Conservation (phyloP, 2,888 invertebrate species). For the Drosophila eohydei region DNA sequence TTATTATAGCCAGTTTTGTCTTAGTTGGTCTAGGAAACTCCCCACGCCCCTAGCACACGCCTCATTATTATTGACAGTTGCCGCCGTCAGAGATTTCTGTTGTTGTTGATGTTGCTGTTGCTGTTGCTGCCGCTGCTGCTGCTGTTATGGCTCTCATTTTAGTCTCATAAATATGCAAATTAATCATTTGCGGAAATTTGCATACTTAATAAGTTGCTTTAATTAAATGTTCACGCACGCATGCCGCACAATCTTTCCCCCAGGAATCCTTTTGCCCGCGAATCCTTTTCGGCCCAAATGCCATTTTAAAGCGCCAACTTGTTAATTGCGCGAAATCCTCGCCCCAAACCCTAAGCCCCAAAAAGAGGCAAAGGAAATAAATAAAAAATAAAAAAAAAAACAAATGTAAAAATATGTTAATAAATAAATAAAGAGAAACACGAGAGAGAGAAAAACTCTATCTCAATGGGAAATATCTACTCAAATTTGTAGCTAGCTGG, state of each 20-base stretch:
- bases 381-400: not conserved
- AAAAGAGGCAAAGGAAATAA: not conserved
- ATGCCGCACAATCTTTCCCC: slow-evolving; percentile 75
- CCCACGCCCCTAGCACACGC: slow-evolving; percentile 20
- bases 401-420: slow-evolving; percentile 13
- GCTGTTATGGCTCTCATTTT: slow-evolving; percentile 86
- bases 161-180: slow-evolving; percentile 85
- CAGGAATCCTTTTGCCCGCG: slow-evolving; percentile 36
- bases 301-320: slow-evolving; percentile 65
- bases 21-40: slow-evolving; percentile 12
- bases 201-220: slow-evolving; percentile 81
- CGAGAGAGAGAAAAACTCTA: not conserved
- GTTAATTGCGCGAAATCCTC: slow-evolving; percentile 62
- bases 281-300: slow-evolving; percentile 55
- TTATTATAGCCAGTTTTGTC: slow-evolving; percentile 56
- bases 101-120: slow-evolving; percentile 44
- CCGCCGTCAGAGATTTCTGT: slow-evolving; percentile 49
- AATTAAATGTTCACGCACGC: slow-evolving; percentile 82
- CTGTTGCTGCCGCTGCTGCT: slow-evolving; percentile 32
- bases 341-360: not conserved
- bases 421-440: slow-evolving; percentile 3
- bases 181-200: slow-evolving; percentile 81
- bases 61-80: slow-evolving; percentile 78
- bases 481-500: slow-evolving; percentile 27
- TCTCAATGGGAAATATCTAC: slow-evolving; percentile 27